phyloP scores from a whole-genome alignment of 2,888 invertebrate genomes.

The Sinopyrophorus schimmeli region DNA sequence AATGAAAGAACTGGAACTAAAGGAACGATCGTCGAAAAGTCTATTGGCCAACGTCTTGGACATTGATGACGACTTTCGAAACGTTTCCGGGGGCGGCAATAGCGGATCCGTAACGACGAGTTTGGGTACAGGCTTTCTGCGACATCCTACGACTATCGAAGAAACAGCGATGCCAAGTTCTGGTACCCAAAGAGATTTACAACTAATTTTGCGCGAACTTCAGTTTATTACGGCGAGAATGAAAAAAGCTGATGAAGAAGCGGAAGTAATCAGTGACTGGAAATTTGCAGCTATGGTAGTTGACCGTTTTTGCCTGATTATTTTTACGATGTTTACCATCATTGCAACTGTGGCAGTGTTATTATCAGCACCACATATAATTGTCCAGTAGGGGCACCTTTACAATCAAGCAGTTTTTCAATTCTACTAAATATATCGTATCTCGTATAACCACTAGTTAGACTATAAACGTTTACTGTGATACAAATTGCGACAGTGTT shows the following conservation, averaged over 20 bases:
- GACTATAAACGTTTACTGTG: constrained; percentile 54
- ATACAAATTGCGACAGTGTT: constrained; percentile 54
- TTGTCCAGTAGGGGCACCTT: constrained; percentile 72
- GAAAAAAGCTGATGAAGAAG: constrained; percentile 92
- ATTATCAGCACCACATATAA: constrained; percentile 91
- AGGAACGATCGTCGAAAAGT: constrained; percentile 92
- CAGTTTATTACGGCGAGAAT: constrained; percentile 93
- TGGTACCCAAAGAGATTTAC: constrained; percentile 82
- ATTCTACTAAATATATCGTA: constrained; percentile 41
- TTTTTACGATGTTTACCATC: constrained; percentile 93
- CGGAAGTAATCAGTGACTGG: constrained; percentile 94
- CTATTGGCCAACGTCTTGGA: constrained; percentile 93
- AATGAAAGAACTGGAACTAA: constrained; percentile 90
- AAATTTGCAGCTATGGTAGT: constrained; percentile 99
- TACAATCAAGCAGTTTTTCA: constrained; percentile 36
- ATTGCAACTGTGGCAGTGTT: constrained; percentile 91
- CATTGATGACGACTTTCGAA: constrained; percentile 93
- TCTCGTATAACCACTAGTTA: constrained; percentile 40
- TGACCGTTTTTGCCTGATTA: constrained; percentile 93
- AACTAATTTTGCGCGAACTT: constrained; percentile 88
- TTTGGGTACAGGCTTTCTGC: constrained; percentile 61
- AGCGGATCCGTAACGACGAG: constrained; percentile 52
- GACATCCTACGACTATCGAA: constrained; percentile 77
- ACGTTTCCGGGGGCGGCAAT: constrained; percentile 65
- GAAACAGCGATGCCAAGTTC: constrained; percentile 55